Conservation (phyloP, 2,113 vertebrate genomes). For the Oplegnathus fasciatus region DNA sequence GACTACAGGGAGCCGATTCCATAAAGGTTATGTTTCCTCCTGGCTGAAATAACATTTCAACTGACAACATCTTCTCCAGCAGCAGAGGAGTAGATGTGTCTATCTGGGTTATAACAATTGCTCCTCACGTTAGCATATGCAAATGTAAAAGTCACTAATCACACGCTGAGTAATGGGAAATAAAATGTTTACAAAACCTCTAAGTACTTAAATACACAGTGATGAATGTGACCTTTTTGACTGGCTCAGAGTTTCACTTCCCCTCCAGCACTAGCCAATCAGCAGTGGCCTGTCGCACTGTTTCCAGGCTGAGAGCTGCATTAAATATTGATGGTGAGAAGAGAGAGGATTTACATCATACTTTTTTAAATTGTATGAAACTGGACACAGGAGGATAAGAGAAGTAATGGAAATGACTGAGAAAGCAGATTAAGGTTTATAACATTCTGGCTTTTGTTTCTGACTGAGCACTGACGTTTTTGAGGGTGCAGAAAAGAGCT, state of each 20-base stretch:
- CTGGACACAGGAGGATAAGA: conserved; percentile 10
- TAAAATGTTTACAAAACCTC: conserved; percentile 15
- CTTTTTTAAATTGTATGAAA: conserved; percentile 44
- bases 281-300: conserved; percentile 61
- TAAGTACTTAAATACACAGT: conserved; percentile 1
- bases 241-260: conserved; percentile 63
- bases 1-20: conserved; percentile 40
- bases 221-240: conserved; percentile 46
- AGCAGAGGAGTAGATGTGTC: background rate
- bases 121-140: background rate
- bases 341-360: conserved; percentile 53
- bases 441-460: conserved; percentile 17
- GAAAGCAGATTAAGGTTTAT: conserved; percentile 7
- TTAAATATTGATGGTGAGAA: conserved; percentile 78
- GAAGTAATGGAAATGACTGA: conserved; percentile 18
- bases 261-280: conserved; percentile 60
- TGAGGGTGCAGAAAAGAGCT: background rate
- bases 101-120: conserved; percentile 1
- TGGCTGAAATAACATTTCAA: conserved; percentile 37
- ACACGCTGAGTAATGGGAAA: conserved; percentile 10
- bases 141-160: conserved; percentile 16
- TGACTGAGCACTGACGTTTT: background rate
- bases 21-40: conserved; percentile 65
- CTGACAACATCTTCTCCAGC: background rate
- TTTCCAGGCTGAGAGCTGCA: conserved; percentile 72